phyloP scores from a whole-genome alignment of 2,888 invertebrate species.

The Matsumyia berberina region DNA sequence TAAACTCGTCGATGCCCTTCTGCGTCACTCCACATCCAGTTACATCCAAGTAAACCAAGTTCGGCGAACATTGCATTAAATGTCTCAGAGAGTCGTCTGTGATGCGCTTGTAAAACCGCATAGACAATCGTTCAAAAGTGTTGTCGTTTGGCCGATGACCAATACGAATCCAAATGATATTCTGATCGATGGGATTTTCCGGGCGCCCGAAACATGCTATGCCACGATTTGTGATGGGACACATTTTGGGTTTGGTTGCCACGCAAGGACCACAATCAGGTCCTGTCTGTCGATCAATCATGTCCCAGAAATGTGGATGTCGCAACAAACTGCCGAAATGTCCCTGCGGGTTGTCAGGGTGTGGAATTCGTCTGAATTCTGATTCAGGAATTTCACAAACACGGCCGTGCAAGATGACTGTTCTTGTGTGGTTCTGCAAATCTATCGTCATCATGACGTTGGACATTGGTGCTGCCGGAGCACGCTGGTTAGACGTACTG shows the following conservation, averaged over 20 bases:
- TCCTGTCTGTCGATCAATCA: slow-evolving; percentile 78
- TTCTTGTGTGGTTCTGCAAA: slow-evolving; percentile 36
- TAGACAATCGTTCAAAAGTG: slow-evolving; percentile 85
- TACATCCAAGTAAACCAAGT: slow-evolving; percentile 87
- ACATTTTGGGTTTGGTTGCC: slow-evolving; percentile 39
- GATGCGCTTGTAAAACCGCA: slow-evolving; percentile 87
- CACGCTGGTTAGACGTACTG: slow-evolving; percentile 17
- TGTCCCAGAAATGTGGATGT: slow-evolving; percentile 82
- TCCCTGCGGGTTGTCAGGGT: slow-evolving; percentile 66
- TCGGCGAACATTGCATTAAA: slow-evolving; percentile 87
- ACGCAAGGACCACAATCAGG: slow-evolving; percentile 30
- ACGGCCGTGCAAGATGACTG: slow-evolving; percentile 41
- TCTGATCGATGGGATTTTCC: slow-evolving; percentile 81
- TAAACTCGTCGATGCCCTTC: slow-evolving; percentile 87
- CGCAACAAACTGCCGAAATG: slow-evolving; percentile 79
- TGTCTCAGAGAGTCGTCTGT: slow-evolving; percentile 88
- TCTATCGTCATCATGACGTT: slow-evolving; percentile 50
- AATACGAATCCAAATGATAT: slow-evolving; percentile 83
- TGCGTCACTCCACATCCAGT: slow-evolving; percentile 88
- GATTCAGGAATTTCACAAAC: slow-evolving; percentile 40
- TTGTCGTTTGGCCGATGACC: slow-evolving; percentile 84
- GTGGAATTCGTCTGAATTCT: slow-evolving; percentile 39
- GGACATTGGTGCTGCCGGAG: background rate
- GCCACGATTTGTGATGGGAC: slow-evolving; percentile 82
- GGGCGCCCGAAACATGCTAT: slow-evolving; percentile 83